These are phyloP conservation scores for Margarornis squamiger DNA, from an alignment of 2,797 vertebrate genomes.

Conservation along the genomic window DNA sequence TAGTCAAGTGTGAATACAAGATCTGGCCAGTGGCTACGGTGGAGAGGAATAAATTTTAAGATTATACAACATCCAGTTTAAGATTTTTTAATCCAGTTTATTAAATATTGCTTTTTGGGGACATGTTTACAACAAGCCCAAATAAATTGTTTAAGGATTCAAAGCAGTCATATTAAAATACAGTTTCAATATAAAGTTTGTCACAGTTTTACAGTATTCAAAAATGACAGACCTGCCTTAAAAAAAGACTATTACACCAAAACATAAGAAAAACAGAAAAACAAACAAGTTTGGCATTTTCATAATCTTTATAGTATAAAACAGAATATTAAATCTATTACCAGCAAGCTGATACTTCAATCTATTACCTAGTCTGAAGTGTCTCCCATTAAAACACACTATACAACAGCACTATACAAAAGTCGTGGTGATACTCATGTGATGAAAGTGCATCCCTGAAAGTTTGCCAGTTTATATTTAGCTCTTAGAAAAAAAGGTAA, in stretches of 20 bases:
- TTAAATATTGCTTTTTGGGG: conserved; percentile 93
- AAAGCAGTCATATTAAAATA: conserved; percentile 96
- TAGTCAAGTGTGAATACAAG: background rate
- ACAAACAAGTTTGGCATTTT: conserved; percentile 86
- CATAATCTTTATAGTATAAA: conserved; percentile 88
- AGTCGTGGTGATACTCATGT: conserved; percentile 81
- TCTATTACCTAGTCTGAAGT: conserved; percentile 77
- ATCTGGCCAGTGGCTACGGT: background rate
- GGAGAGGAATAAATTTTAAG: background rate
- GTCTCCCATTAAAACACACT: conserved; percentile 88
- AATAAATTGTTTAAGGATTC: conserved; percentile 85
- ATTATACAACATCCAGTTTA: conserved; percentile 29
- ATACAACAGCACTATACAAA: conserved; percentile 96
- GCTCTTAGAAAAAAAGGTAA: conserved; percentile 71
- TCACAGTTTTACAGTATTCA: conserved; percentile 97
- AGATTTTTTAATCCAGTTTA: conserved; percentile 85
- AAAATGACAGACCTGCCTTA: conserved; percentile 86
- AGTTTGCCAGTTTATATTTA: conserved; percentile 85
- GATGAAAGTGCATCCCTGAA: conserved; percentile 93
- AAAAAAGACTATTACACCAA: conserved; percentile 84
- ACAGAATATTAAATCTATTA: conserved; percentile 85
- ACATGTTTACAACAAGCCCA: conserved; percentile 86
- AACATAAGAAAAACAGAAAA: conserved; percentile 86
- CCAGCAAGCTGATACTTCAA: conserved; percentile 77
- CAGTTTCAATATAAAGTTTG: conserved; percentile 94